phyloP scores from a whole-genome alignment of 2,797 vertebrate species.

The Micromesistius poutassou region DNA sequence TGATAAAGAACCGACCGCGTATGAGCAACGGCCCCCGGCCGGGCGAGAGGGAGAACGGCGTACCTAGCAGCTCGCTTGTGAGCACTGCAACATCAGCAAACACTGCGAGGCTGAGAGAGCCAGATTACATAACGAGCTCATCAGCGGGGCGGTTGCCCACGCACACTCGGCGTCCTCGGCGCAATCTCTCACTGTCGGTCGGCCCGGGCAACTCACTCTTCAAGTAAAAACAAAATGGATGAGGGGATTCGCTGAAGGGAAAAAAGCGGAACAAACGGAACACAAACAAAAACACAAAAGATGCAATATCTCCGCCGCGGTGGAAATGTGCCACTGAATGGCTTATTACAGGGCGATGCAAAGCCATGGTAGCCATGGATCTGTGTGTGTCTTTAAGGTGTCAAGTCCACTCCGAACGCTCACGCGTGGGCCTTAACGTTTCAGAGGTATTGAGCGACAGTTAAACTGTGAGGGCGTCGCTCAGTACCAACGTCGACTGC shows the following conservation, averaged over 20 bases:
- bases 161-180: constrained; percentile 57
- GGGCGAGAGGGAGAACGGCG: neutral
- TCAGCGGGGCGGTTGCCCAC: constrained; percentile 73
- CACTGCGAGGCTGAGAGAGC: constrained; percentile 51
- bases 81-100: constrained; percentile 43
- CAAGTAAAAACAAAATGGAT: constrained; percentile 70
- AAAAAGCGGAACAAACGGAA: neutral
- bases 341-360: constrained; percentile 18
- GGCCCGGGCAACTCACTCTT: constrained; percentile 46
- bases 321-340: neutral
- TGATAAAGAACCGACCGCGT: neutral
- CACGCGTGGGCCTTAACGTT: neutral
- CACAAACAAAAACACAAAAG: constrained; percentile 16
- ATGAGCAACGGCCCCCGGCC: neutral
- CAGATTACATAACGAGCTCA: constrained; percentile 72
- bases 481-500: constrained; percentile 14
- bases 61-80: constrained; percentile 29
- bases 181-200: constrained; percentile 59
- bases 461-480: constrained; percentile 20
- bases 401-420: neutral
- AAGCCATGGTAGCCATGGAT: constrained; percentile 14
- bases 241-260: constrained; percentile 47
- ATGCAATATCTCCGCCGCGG: constrained; percentile 16
- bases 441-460: neutral
- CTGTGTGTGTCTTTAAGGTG: neutral